Base-by-base conservation (phyloP, 1,140 invertebrate species). In the Listronotus bonariensis region DNA sequence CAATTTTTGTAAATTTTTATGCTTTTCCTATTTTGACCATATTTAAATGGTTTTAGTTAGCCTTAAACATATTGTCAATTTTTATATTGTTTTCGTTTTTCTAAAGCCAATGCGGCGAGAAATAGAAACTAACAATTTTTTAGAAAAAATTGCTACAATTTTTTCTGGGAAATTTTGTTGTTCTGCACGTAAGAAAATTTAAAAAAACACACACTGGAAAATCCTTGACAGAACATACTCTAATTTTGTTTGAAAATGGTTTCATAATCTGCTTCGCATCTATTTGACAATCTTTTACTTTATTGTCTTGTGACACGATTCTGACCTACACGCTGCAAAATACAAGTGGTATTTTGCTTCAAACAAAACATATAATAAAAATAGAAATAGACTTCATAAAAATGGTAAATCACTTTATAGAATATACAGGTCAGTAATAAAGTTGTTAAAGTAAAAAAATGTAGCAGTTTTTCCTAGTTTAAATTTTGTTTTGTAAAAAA, bases 401-500 rank as follows among this genome's bases (percentile, higher is more conserved):
- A n/a, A n/a, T n/a, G n/a, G n/a, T n/a, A n/a, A n/a, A n/a, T n/a
- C n/a, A n/a, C n/a, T n/a, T n/a, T n/a, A n/a, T n/a, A n/a, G n/a
- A n/a, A 38, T 67, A 26, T 26, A 26, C 20, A 26, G 20, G 5
- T 3, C 42, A 55, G 12, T 40, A 31, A 20, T 54, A 40, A 49
- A 53, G 15, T 42, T 14, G 42, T 26, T 31, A 26, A 26, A 26
- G 20, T 26, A 26, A 26, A 26, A 26, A 26, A 34, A 34, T 31
- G 18, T 51, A 34, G 14, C 8, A 34, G 20, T n/a, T 31, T 51
- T 51, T 41, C 32, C 32, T 34, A 40, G 40, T 54, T 7, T 2
- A 31, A 4, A 38, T 55, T 62, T 20, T 58, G 48, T 26, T 45
- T 51, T 64, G 48, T 65, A 45, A 45, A 64, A 56, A 18, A 60